These are phyloP conservation scores for Agrenia bidenticulata DNA, from an alignment of 2,888 invertebrate genomes.

Conservation along the genomic window DNA sequence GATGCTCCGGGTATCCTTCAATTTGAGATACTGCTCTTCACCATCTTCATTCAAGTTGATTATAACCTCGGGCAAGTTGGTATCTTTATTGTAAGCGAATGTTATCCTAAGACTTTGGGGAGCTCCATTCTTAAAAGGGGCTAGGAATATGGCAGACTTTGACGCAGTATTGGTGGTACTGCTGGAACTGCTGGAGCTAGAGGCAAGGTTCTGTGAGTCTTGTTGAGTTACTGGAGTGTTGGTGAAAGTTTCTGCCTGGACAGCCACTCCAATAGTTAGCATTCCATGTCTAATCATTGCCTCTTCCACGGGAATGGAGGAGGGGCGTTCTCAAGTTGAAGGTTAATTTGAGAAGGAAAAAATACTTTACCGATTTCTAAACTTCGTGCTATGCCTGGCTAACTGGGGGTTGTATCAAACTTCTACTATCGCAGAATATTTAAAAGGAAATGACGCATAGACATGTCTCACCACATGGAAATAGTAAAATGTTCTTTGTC, in stretches of 20 bases:
- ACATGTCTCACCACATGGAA: too few species aligned
- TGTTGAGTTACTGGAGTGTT: neutral
- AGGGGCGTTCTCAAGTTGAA: constrained; percentile 12
- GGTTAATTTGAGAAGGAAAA: constrained; percentile 11
- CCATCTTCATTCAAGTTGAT: neutral
- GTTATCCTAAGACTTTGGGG: constrained; percentile 4
- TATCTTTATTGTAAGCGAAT: constrained; percentile 11
- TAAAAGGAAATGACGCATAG: too few species aligned
- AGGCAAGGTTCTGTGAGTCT: neutral
- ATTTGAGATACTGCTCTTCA: neutral
- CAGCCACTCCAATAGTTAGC: constrained; percentile 8
- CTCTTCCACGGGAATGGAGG: neutral
- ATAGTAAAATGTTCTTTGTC: too few species aligned
- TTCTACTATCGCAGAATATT: too few species aligned
- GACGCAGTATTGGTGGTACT: neutral
- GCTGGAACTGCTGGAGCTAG: neutral
- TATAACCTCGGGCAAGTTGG: constrained; percentile 9
- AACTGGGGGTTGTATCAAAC: too few species aligned
- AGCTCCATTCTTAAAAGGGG: neutral
- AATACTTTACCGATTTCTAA: too few species aligned
- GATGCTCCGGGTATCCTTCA: too few species aligned
- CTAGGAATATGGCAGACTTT: constrained; percentile 6
- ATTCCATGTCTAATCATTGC: constrained; percentile 2
- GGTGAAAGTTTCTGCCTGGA: constrained; percentile 12
- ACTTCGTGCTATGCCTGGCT: too few species aligned